Conservation (phyloP, 2,888 invertebrate species). For the Hirudinaria manillensis region DNA sequence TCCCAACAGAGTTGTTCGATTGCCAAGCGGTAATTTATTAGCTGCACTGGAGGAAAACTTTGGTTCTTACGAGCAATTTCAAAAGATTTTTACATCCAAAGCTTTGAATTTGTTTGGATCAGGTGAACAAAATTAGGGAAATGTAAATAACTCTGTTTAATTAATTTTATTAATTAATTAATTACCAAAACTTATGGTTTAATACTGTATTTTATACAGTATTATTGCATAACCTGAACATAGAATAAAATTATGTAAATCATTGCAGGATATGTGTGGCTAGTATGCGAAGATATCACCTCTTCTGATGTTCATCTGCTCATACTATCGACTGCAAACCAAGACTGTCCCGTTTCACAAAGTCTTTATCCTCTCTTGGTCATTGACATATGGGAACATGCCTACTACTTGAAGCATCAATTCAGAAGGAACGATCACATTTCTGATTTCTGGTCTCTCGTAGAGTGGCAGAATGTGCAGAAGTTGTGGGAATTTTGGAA, state of each 20-base stretch:
- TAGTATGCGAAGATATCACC: constrained; percentile 38
- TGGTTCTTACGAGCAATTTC: constrained; percentile 43
- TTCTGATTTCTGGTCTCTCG: constrained; percentile 47
- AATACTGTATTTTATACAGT: not conserved
- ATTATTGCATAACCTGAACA: not conserved
- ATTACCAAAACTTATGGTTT: not conserved
- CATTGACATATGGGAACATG: constrained; percentile 50
- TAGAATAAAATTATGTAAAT: not conserved
- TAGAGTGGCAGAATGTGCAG: constrained; percentile 46
- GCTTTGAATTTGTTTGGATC: constrained; percentile 46
- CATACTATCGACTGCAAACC: constrained; percentile 44
- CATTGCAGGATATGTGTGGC: constrained; percentile 47
- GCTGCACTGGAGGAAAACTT: constrained; percentile 43
- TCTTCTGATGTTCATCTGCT: constrained; percentile 36
- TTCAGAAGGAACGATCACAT: constrained; percentile 25
- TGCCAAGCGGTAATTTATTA: constrained; percentile 40
- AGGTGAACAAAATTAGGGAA: constrained; percentile 38
- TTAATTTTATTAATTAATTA: not conserved
- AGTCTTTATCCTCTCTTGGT: constrained; percentile 45
- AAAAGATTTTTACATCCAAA: constrained; percentile 42
- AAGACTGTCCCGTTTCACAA: constrained; percentile 45
- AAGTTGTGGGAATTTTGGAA: constrained; percentile 44
- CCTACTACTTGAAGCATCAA: constrained; percentile 47
- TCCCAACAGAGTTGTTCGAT: constrained; percentile 40
- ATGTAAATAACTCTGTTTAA: not conserved